Conservation (phyloP, 2,113 vertebrate species). For the Nannobrachium achirus region DNA sequence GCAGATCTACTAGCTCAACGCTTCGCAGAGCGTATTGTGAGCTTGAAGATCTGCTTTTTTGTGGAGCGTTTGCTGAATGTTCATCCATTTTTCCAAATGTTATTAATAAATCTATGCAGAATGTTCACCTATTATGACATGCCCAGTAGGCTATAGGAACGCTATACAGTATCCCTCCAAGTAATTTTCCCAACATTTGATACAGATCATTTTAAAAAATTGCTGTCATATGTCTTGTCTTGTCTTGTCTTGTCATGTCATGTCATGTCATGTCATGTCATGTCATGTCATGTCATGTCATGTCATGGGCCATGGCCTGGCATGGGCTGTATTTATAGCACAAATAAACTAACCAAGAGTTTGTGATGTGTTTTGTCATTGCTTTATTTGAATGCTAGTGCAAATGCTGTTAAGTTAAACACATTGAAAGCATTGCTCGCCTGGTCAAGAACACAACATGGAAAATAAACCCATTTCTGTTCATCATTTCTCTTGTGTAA, state of each 20-base stretch:
- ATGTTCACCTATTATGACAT: not conserved
- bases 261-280: no score
- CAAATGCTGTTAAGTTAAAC: constrained; percentile 25
- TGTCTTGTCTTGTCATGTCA: no score
- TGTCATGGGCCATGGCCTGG: constrained; percentile 5
- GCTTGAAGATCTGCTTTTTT: no score
- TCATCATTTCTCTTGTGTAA: no score
- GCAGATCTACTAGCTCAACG: no score
- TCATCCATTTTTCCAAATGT: no score
- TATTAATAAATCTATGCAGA: not conserved
- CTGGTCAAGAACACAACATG: not conserved
- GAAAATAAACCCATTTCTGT: not conserved
- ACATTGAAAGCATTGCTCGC: constrained; percentile 13
- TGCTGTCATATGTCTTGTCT: not conserved
- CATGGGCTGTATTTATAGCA: constrained; percentile 9
- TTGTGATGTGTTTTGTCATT: constrained; percentile 13
- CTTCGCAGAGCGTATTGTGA: no score
- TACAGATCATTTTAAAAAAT: constrained; percentile 9
- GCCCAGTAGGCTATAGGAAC: no score
- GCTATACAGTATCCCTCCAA: no score
- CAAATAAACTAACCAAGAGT: constrained; percentile 46
- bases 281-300: no score
- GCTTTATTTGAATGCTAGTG: constrained; percentile 56
- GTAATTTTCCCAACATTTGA: not conserved
- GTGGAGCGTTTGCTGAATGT: no score